Evolutionary conservation across 2,888 invertebrate genomes (phyloP).

Genomic region (Cheilosia grossa): DNA sequence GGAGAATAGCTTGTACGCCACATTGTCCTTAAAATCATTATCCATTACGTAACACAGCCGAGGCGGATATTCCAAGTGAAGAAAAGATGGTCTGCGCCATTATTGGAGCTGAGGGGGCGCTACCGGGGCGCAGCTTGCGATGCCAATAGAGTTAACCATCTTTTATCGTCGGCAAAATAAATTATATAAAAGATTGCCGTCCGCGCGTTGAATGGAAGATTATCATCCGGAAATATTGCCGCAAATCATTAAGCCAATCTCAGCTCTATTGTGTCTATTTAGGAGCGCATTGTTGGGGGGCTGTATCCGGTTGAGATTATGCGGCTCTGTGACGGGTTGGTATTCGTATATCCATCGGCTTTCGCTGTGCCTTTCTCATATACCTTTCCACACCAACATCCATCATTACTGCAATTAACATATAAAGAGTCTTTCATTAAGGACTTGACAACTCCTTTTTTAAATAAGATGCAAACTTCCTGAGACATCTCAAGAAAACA

Average conservation of each 20-base stretch:
- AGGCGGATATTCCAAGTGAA: conserved; percentile 63
- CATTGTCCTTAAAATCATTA: conserved; percentile 72
- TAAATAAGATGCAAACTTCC: no score
- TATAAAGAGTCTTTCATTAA: no score
- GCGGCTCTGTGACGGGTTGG: no score
- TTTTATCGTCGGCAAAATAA: conserved; percentile 46
- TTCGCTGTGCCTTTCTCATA: no score
- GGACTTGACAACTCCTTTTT: no score
- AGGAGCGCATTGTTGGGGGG: no score
- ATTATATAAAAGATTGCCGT: conserved; percentile 62
- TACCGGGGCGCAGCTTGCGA: conserved; percentile 40
- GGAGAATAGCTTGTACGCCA: conserved; percentile 58
- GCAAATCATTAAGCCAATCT: conserved; percentile 51
- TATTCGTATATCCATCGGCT: no score
- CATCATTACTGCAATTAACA: conserved; percentile 59
- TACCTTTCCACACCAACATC: conserved; percentile 42
- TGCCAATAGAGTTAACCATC: conserved; percentile 51
- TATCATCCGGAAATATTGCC: conserved; percentile 66
- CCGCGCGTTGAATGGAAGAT: conserved; percentile 53
- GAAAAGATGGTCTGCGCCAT: conserved; percentile 53
- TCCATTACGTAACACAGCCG: conserved; percentile 56
- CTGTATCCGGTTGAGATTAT: no score
- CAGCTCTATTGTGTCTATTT: neutral
- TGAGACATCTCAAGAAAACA: no score
- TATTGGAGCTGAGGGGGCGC: conserved; percentile 16